Evolutionary conservation across 2,797 vertebrate genomes (phyloP).

Genomic region (Arctocebus calabarensis): DNA sequence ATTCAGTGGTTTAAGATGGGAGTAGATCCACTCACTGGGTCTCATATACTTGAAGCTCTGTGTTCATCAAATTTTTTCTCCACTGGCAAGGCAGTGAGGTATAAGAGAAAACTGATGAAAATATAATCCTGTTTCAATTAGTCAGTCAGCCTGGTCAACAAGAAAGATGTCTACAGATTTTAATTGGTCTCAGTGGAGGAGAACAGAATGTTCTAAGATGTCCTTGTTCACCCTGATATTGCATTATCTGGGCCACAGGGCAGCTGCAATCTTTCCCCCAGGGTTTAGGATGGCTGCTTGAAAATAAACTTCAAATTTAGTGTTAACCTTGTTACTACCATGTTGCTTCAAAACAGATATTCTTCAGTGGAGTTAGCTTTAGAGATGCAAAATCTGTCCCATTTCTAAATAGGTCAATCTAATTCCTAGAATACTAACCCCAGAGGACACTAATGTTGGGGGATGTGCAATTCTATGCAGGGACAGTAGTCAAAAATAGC

Average conservation of each 20-base stretch:
- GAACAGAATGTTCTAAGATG: constrained; percentile 83
- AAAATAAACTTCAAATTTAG: constrained; percentile 75
- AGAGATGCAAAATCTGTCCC: neutral
- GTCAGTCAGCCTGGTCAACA: constrained; percentile 78
- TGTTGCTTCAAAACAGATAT: constrained; percentile 70
- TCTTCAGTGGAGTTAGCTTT: constrained; percentile 18
- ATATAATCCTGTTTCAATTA: constrained; percentile 79
- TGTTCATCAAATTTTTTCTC: constrained; percentile 20
- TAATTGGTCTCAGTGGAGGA: constrained; percentile 80
- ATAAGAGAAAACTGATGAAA: constrained; percentile 70
- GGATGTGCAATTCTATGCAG: neutral
- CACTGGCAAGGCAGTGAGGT: neutral
- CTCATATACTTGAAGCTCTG: constrained; percentile 4
- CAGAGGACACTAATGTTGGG: neutral
- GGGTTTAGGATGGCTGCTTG: constrained; percentile 72
- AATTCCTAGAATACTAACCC: constrained; percentile 58
- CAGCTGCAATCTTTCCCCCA: constrained; percentile 73
- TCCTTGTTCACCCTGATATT: constrained; percentile 79
- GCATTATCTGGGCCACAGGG: constrained; percentile 81
- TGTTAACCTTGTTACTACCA: constrained; percentile 78
- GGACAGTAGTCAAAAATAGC: neutral
- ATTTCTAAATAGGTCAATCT: constrained; percentile 64
- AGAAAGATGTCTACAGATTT: constrained; percentile 74
- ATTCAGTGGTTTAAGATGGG: neutral
- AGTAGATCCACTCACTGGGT: fast-evolving